Conservation (phyloP, 2,113 vertebrate species). For the Rhadina sibilatrix region DNA sequence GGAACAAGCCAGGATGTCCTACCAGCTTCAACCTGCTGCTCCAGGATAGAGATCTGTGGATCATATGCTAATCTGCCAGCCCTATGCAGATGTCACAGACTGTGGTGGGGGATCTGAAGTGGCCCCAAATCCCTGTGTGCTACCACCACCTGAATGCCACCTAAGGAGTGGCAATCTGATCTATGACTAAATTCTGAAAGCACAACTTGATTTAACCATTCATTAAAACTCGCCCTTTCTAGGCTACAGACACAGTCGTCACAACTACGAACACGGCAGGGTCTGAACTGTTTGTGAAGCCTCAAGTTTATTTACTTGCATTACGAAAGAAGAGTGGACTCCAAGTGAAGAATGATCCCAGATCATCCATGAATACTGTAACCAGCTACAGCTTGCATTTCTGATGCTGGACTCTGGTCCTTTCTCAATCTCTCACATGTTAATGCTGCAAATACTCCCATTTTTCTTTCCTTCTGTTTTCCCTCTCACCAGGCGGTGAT, state of each 20-base stretch:
- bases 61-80: neutral
- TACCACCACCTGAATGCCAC: neutral
- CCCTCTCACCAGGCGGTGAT: rapidly evolving
- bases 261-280: neutral
- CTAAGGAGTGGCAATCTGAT: neutral
- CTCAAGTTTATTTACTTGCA: neutral
- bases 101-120: neutral
- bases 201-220: neutral
- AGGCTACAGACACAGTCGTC: rapidly evolving
- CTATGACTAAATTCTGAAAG: neutral
- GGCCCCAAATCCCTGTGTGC: neutral
- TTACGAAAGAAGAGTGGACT: neutral
- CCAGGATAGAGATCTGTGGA: neutral
- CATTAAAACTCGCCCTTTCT: neutral
- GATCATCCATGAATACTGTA: neutral
- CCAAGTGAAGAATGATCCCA: neutral
- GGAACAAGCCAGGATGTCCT: neutral
- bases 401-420: rapidly evolving
- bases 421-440: neutral
- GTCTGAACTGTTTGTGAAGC: neutral
- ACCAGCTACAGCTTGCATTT: neutral
- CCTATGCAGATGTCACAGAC: neutral
- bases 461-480: neutral
- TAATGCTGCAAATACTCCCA: neutral
- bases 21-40: neutral